Conservation (phyloP, 2,113 vertebrate species). For the Stigmatopora nigra region DNA sequence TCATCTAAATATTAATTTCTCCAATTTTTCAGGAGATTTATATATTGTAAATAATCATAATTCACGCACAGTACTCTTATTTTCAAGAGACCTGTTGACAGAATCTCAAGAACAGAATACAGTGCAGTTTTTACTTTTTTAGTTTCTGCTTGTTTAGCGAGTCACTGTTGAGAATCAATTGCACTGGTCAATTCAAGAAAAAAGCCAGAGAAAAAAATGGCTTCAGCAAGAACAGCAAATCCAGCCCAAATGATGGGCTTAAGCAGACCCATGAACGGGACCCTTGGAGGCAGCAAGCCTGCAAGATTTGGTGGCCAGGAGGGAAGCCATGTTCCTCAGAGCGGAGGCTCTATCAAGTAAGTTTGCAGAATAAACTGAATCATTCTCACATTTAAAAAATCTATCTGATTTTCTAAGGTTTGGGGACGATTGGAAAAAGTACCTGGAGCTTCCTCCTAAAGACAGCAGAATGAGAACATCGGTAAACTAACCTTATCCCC, state of each 20-base stretch:
- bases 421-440: conserved; percentile 68
- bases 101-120: conserved; percentile 15
- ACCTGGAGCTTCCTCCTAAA: conserved; percentile 64
- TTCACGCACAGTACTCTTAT: conserved; percentile 59
- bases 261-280: conserved; percentile 61
- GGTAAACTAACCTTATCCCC: conserved; percentile 31
- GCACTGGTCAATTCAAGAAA: not conserved
- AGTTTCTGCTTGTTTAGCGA: conserved; percentile 19
- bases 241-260: conserved; percentile 55
- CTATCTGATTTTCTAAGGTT: conserved; percentile 42
- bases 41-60: conserved; percentile 60
- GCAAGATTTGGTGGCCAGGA: conserved; percentile 36
- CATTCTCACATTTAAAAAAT: not conserved
- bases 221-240: conserved; percentile 66
- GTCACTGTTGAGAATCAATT: conserved; percentile 20
- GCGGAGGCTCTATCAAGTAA: conserved; percentile 66
- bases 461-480: conserved; percentile 65
- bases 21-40: conserved; percentile 65
- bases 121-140: conserved; percentile 21
- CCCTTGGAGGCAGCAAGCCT: conserved; percentile 51
- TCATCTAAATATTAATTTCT: conserved; percentile 67
- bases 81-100: conserved; percentile 62
- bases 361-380: not conserved
- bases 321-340: conserved; percentile 56
- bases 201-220: conserved; percentile 42